Conservation (phyloP, 2,888 invertebrate species). For the Dione juno region DNA sequence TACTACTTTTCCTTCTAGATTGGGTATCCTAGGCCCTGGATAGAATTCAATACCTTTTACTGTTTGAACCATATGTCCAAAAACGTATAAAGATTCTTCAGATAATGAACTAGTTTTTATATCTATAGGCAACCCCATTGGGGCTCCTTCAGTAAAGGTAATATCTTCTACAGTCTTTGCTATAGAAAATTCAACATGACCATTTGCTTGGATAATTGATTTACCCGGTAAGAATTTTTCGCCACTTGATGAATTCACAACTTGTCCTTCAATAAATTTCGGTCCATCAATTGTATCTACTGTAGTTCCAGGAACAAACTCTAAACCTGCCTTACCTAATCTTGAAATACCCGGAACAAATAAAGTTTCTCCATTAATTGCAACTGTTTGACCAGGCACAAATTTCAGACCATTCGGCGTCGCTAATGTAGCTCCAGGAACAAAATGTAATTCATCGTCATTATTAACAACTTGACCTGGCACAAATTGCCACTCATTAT, state of each 20-base stretch:
- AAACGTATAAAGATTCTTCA: slow-evolving; percentile 81
- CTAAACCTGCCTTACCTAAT: slow-evolving; percentile 66
- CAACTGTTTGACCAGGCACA: slow-evolving; percentile 85
- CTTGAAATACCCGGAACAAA: slow-evolving; percentile 85
- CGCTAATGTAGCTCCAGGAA: slow-evolving; percentile 86
- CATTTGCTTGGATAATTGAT: slow-evolving; percentile 76
- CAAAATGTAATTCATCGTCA: slow-evolving; percentile 82
- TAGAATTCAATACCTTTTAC: slow-evolving; percentile 86
- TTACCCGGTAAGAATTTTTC: slow-evolving; percentile 86
- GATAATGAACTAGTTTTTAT: slow-evolving; percentile 80
- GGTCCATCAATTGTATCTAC: slow-evolving; percentile 85
- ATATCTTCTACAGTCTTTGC: slow-evolving; percentile 84
- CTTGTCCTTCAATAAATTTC: slow-evolving; percentile 87
- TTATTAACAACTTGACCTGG: slow-evolving; percentile 85
- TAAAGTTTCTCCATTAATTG: slow-evolving; percentile 76
- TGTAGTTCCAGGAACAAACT: slow-evolving; percentile 85
- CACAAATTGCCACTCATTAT: slow-evolving; percentile 85
- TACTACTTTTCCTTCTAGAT: slow-evolving; percentile 83
- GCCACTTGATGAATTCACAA: slow-evolving; percentile 83
- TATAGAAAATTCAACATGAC: slow-evolving; percentile 83
- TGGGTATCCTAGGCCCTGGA: slow-evolving; percentile 81
- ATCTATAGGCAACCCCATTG: slow-evolving; percentile 83
- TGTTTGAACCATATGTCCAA: slow-evolving; percentile 87
- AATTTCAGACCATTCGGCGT: slow-evolving; percentile 86
- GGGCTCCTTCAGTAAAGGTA: slow-evolving; percentile 79